These are phyloP conservation scores for Hoplodrina blanda DNA, from an alignment of 2,888 invertebrate species.

Conservation along the genomic window DNA sequence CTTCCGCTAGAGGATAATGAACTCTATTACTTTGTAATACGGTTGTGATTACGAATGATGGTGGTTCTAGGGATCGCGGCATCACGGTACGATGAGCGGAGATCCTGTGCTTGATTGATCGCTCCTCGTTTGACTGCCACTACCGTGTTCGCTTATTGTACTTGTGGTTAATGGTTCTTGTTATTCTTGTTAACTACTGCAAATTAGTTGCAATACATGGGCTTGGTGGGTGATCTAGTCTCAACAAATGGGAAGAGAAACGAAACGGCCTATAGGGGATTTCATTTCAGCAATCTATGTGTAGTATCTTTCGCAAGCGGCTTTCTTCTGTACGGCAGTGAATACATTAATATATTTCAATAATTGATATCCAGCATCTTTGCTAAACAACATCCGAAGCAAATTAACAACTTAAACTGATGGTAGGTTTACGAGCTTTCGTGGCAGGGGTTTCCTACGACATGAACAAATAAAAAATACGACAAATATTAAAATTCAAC, in stretches of 20 bases:
- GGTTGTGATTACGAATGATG: constrained; percentile 68
- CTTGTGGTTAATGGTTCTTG: constrained; percentile 67
- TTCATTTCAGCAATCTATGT: neutral
- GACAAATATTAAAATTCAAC: constrained; percentile 78
- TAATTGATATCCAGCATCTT: constrained; percentile 25
- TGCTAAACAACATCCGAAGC: constrained; percentile 33
- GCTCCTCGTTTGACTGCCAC: constrained; percentile 66
- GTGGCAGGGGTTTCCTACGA: constrained; percentile 51
- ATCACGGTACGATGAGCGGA: constrained; percentile 87
- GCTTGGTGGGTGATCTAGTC: constrained; percentile 32
- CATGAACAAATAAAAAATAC: constrained; percentile 75
- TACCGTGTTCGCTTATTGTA: constrained; percentile 63
- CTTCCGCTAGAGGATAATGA: constrained; percentile 71
- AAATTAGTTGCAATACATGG: constrained; percentile 51
- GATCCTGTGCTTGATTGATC: constrained; percentile 87
- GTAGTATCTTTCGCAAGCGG: neutral
- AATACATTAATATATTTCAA: constrained; percentile 15
- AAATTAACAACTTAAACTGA: constrained; percentile 46
- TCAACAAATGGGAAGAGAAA: neutral
- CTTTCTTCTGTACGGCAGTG: constrained; percentile 1
- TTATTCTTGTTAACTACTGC: constrained; percentile 62
- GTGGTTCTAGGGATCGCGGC: constrained; percentile 82
- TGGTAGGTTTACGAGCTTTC: constrained; percentile 58
- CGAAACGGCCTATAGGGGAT: neutral
- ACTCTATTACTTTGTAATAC: constrained; percentile 72